Evolutionary conservation across 2,113 vertebrate species (phyloP), one percentile per base, ranked within the genome.

Genomic region (Grallaria varia): DNA sequence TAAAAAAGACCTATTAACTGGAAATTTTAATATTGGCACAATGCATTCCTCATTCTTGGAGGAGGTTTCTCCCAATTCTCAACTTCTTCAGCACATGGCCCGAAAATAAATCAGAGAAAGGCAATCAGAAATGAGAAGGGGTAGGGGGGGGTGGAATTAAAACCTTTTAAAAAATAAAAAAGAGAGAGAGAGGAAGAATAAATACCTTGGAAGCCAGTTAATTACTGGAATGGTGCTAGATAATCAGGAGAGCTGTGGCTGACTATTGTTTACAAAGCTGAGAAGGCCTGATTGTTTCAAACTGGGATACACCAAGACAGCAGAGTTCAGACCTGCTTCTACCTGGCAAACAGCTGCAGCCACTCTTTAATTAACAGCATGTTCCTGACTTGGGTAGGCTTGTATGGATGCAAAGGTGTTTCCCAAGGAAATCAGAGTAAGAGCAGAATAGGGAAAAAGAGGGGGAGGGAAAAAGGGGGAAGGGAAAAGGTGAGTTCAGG

Each of bases 351-450:
- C 93, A 84, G 89, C 89, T 63, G 69, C 91, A 90, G 53, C 85
- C 62, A 82, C 60, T 8, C 87, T 95, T 97, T 97, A 97, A 97
- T 98, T 97, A 97, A 97, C 93, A 95, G 93, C 97, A 95, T 97
- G 37, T 87, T 96, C 95, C 93, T 95, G 86, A 47, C 91, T 92
- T 83, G 72, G 71, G 89, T 90, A 74, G 90, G 95, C 90, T 95
- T 90, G 79, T 35, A 45, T 73, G 90, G 94, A 76, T 55, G 39
- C 53, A 91, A 97, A 98, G 97, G 98, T 98, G 97, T 97, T 98
- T 97, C 98, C 96, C 96, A 97, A 98, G 96, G 95, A 98, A 97
- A 97, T 95, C 97, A 91, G 97, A 96, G 90, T 75, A 95, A 78
- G 90, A 95, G 93, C 15, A 93, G 96, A 94, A 92, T 12, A 68